Conservation (phyloP, 2,797 vertebrate genomes). For the Rallus crepitans region DNA sequence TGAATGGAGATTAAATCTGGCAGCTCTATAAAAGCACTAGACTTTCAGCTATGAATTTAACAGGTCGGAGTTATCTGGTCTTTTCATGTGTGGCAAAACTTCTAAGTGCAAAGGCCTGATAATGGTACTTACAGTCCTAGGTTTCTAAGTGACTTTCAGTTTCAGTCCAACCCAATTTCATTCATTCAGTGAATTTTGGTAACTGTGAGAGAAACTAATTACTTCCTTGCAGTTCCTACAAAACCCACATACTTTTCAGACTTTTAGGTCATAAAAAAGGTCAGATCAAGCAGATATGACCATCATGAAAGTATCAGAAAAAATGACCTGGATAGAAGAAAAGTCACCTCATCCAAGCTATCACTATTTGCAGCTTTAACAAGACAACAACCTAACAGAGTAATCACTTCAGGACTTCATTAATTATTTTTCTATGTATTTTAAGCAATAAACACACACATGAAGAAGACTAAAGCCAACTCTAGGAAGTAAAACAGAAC, state of each 20-base stretch:
- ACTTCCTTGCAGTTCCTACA: background rate
- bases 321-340: background rate
- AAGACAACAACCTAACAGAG: background rate
- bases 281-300: background rate
- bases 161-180: background rate
- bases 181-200: background rate
- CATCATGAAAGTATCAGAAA: background rate
- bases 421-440: background rate
- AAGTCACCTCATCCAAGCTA: background rate
- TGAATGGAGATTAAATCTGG: background rate
- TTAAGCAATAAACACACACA: background rate
- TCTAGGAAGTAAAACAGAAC: background rate
- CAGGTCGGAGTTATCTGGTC: background rate
- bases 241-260: background rate
- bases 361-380: background rate
- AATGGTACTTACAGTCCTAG: background rate
- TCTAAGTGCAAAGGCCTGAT: background rate
- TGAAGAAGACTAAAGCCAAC: background rate
- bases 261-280: background rate
- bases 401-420: background rate
- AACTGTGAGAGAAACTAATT: background rate
- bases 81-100: background rate
- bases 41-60: background rate
- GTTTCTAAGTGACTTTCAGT: background rate
- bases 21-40: background rate